A percentile compares a stretch with the other conserved stretches of the same genome.
Conservation (phyloP, 2,113 vertebrate genomes). For the Cichladusa arquata region DNA sequence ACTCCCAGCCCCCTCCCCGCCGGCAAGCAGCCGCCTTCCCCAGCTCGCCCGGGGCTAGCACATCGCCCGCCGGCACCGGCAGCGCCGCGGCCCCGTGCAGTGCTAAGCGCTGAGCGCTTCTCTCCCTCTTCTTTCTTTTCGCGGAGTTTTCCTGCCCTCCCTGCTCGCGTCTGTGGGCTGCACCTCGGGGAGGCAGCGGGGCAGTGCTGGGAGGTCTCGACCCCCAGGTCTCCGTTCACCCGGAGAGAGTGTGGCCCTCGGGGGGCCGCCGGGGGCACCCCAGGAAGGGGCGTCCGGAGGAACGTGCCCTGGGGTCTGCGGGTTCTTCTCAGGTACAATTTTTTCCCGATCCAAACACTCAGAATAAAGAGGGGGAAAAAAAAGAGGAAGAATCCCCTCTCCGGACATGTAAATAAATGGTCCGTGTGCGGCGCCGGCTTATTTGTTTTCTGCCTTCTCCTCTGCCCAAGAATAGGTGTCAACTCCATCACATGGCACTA, state of each 20-base stretch:
- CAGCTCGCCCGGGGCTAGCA: background rate
- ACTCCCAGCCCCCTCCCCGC: background rate
- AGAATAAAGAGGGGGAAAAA: rapidly evolving
- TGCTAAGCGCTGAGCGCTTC: background rate
- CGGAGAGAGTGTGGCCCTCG: background rate
- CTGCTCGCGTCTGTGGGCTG: background rate
- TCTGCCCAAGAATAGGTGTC: background rate
- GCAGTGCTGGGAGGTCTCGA: background rate
- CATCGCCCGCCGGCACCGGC: background rate
- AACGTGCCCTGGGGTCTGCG: background rate
- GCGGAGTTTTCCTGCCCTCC: background rate
- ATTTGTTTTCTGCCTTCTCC: background rate
- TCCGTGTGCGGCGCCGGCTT: background rate
- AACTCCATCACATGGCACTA: background rate
- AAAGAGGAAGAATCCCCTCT: background rate
- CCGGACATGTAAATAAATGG: background rate
- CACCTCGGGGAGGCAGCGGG: too few species aligned
- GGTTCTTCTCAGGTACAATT: background rate
- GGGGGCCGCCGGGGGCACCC: too few species aligned
- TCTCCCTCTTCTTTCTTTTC: background rate
- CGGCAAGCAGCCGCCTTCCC: background rate
- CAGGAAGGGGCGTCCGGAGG: background rate
- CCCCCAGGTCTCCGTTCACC: background rate
- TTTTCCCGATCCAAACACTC: background rate
- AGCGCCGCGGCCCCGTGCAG: background rate